Evolutionary conservation across 2,797 vertebrate species (phyloP).

Genomic region (Dendrocincla fuliginosa): DNA sequence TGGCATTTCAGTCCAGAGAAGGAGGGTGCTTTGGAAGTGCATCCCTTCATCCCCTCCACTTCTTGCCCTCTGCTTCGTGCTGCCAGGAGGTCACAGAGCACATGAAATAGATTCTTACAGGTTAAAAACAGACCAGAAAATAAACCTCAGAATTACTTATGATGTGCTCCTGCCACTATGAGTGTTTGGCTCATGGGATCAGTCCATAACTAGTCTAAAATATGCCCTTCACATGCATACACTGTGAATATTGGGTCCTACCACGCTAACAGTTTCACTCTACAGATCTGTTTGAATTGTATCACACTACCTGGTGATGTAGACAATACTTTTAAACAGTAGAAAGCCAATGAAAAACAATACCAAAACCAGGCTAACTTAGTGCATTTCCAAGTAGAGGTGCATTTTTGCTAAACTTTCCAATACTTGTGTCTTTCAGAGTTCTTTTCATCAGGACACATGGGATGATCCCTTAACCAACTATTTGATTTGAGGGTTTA

Average conservation of each 20-base stretch:
- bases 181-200: neutral
- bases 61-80: neutral
- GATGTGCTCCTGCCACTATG: neutral
- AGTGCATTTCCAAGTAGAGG: neutral
- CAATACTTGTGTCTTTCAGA: neutral
- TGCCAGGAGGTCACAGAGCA: neutral
- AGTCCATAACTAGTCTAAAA: neutral
- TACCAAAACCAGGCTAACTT: neutral
- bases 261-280: neutral
- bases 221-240: neutral
- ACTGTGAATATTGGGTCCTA: rapidly evolving
- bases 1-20: neutral
- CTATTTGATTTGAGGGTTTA: neutral
- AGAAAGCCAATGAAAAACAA: neutral
- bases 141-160: neutral
- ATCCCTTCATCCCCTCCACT: neutral
- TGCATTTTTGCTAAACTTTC: neutral
- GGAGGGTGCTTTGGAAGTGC: neutral
- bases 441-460: neutral
- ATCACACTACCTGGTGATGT: neutral
- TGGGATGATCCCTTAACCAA: neutral
- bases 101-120: neutral
- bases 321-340: neutral
- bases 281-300: neutral
- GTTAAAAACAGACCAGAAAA: neutral